Base-by-base conservation (phyloP, 2,888 invertebrate genomes). In the Dasypogon diadema region DNA sequence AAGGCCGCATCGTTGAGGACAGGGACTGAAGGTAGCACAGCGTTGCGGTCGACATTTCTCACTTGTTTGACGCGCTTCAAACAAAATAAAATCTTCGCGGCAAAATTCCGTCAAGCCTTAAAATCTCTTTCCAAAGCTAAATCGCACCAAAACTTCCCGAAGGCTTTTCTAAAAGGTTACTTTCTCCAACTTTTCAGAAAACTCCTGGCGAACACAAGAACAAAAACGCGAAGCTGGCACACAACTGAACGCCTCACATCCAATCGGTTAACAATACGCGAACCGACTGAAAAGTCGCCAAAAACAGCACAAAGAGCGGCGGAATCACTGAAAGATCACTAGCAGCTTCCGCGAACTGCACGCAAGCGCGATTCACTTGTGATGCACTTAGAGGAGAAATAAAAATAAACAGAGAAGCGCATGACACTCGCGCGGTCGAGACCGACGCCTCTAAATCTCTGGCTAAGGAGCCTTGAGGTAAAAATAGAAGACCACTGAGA, bases 11-110 rank as follows among this genome's bases (percentile, higher is more conserved):
- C 26, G 73, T 24, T 58, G 77, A 72, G 34, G 79, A 77, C 72
- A 79, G 60, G 42, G 80, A 80, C 76, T 80, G 80, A 37, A 80
- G 78, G 55, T 80, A 81, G 30, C 80, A 79, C 48, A 81, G 77
- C 37, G 80, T 79, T 54, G 81, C 80, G 16, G 80, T 56, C 8
- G 81, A 80, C 80, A 81, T 81, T 75, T 54, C 2, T 21, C 1
- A 12, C 3, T 54, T 8, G 30, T 5, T 30, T 30, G 30, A 8
- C 30, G 30, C 3, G 3, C 30, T 30, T 30, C 30, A 30, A 30
- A 30, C 30, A 30, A 30, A 8, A 8, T n/a, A n/a, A n/a, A n/a
- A n/a, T n/a, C n/a, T n/a, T n/a, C n/a, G n/a, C n/a, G n/a, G n/a
- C n/a, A n/a, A n/a, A n/a, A n/a, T n/a, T n/a, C n/a, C n/a, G n/a